phyloP scores from a whole-genome alignment of 2,888 invertebrate genomes.

The Tupiocoris notatus region DNA sequence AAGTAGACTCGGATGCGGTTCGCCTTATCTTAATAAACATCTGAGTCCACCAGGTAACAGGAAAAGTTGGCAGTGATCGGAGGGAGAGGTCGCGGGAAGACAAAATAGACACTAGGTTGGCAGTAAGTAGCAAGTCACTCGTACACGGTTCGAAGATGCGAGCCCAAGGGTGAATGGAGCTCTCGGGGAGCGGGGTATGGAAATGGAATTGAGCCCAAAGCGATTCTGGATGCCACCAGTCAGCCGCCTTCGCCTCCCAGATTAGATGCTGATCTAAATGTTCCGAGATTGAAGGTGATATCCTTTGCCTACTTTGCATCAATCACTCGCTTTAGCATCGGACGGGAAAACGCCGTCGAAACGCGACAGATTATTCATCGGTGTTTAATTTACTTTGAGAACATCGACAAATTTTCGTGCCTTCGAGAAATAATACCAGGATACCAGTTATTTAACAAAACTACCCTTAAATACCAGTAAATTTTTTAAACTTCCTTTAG shows the following conservation, averaged over 20 bases:
- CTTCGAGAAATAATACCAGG: too few species aligned
- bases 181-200: neutral
- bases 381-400: too few species aligned
- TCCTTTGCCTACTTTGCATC: neutral
- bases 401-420: too few species aligned
- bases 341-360: too few species aligned
- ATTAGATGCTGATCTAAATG: constrained; percentile 27
- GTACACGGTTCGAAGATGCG: neutral
- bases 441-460: too few species aligned
- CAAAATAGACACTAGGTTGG: neutral
- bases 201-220: neutral
- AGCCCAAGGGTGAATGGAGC: neutral
- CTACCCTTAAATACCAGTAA: too few species aligned
- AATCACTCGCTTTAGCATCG: neutral
- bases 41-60: neutral
- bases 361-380: too few species aligned
- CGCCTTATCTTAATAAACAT: neutral
- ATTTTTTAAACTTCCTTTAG: too few species aligned
- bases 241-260: neutral
- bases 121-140: neutral
- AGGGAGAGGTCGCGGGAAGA: neutral
- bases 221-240: neutral
- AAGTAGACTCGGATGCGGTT: neutral
- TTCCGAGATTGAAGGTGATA: constrained; percentile 21
- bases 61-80: neutral